These are phyloP conservation scores for Parelbella ahira DNA, from an alignment of 2,888 invertebrate species.

Conservation along the genomic window DNA sequence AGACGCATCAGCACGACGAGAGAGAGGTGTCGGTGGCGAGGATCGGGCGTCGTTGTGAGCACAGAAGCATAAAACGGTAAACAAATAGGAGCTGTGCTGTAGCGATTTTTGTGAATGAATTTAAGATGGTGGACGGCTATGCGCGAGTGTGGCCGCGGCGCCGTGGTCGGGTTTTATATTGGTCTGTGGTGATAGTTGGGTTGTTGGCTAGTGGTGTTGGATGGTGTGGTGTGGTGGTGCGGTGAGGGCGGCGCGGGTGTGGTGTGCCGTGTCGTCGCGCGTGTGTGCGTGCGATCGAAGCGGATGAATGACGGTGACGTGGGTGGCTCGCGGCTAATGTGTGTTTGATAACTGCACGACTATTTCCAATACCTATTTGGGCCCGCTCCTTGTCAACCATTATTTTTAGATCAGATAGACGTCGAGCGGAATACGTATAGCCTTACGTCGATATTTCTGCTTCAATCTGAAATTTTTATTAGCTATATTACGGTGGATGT, in stretches of 20 bases:
- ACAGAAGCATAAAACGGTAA: slow-evolving; percentile 64
- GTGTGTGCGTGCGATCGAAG: slow-evolving; percentile 72
- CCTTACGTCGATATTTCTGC: slow-evolving; percentile 22
- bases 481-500: background rate
- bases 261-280: slow-evolving; percentile 31
- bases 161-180: slow-evolving; percentile 43
- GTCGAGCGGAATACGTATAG: slow-evolving; percentile 20
- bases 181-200: slow-evolving; percentile 35
- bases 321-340: slow-evolving; percentile 55
- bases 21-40: slow-evolving; percentile 33
- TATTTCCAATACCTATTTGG: slow-evolving; percentile 38
- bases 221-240: slow-evolving; percentile 29
- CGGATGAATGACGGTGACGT: slow-evolving; percentile 76
- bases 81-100: slow-evolving; percentile 62
- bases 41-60: slow-evolving; percentile 37
- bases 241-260: slow-evolving; percentile 29
- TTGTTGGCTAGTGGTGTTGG: slow-evolving; percentile 28
- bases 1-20: slow-evolving; percentile 30
- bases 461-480: slow-evolving; percentile 8
- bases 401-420: slow-evolving; percentile 63
- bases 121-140: slow-evolving; percentile 73
- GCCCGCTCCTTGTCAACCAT: slow-evolving; percentile 46
- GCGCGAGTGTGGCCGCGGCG: slow-evolving; percentile 53
- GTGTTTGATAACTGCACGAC: slow-evolving; percentile 59
- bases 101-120: slow-evolving; percentile 79